phyloP scores from a whole-genome alignment of 2,797 vertebrate genomes.

The Allobates femoralis region DNA sequence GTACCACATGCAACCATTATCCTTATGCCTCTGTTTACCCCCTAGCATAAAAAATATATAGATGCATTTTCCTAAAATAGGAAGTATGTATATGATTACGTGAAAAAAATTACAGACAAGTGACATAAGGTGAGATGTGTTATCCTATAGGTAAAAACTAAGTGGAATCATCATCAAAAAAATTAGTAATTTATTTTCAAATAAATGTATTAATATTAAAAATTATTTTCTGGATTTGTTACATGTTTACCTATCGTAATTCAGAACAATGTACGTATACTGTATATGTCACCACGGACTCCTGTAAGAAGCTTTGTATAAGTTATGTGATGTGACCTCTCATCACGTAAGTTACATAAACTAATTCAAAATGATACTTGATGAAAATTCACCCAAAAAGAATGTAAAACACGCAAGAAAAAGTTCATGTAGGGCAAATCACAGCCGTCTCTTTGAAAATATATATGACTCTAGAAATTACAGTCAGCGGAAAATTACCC shows the following conservation, averaged over 20 bases:
- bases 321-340: background rate
- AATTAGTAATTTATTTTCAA: background rate
- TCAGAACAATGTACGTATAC: background rate
- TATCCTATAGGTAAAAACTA: background rate
- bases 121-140: background rate
- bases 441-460: constrained; percentile 24
- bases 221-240: background rate
- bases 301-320: no score
- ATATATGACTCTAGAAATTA: constrained; percentile 23
- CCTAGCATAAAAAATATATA: no score
- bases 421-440: constrained; percentile 22
- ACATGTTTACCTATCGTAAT: background rate
- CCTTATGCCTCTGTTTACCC: no score
- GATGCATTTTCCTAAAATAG: background rate
- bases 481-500: constrained; percentile 38
- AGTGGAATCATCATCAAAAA: background rate
- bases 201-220: background rate
- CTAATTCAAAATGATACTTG: constrained; percentile 20
- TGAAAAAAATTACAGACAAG: background rate
- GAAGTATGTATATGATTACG: background rate
- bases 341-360: constrained; percentile 12
- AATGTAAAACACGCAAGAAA: constrained; percentile 24
- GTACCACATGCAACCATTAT: no score
- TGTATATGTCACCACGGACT: background rate
- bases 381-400: constrained; percentile 22